These are phyloP conservation scores for Eulithis prunata DNA, from an alignment of 2,888 invertebrate species.

Conservation along the genomic window DNA sequence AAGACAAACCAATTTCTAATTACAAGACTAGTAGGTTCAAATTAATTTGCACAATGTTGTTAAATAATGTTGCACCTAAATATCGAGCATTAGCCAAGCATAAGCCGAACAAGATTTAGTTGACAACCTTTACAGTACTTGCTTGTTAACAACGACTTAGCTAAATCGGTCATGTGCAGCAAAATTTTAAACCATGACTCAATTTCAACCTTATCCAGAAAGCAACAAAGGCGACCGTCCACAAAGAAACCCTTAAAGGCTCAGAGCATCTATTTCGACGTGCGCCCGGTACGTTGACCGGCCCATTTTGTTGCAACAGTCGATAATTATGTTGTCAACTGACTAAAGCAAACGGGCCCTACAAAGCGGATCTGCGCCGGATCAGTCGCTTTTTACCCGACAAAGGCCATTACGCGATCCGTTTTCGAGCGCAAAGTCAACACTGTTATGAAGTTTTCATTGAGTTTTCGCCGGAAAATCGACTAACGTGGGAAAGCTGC, in stretches of 20 bases:
- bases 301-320: conserved; percentile 63
- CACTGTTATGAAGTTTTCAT: conserved; percentile 80
- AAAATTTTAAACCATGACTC: conserved; percentile 30
- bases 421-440: conserved; percentile 77
- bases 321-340: conserved; percentile 80
- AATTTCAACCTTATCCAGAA: conserved; percentile 32
- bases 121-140: conserved; percentile 33
- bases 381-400: conserved; percentile 80
- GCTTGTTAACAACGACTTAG: conserved; percentile 34
- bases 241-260: conserved; percentile 51
- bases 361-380: conserved; percentile 77
- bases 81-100: conserved; percentile 24
- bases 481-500: conserved; percentile 73
- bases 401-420: conserved; percentile 80
- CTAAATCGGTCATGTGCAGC: conserved; percentile 37
- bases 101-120: conserved; percentile 29
- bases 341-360: conserved; percentile 72
- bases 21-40: background rate
- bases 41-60: conserved; percentile 21
- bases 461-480: conserved; percentile 73
- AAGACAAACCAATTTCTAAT: background rate
- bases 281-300: conserved; percentile 62
- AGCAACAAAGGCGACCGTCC: conserved; percentile 27
- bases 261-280: conserved; percentile 59
- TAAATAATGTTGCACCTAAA: conserved; percentile 15